Conservation (phyloP, 2,888 invertebrate genomes). For the Diadromus collaris region DNA sequence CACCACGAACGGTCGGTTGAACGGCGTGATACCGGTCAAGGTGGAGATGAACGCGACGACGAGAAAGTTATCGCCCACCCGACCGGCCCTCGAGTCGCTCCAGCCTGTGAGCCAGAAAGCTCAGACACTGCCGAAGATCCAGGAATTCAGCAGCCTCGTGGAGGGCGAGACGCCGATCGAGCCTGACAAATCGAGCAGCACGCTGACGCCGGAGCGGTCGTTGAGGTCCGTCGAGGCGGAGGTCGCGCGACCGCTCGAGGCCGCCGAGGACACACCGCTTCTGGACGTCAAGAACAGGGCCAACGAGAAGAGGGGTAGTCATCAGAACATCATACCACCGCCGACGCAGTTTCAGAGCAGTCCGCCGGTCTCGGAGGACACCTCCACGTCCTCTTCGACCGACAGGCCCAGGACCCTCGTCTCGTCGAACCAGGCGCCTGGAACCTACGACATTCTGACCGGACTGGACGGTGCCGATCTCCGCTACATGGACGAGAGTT, state of each 20-base stretch:
- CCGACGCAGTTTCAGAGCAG: conserved; percentile 88
- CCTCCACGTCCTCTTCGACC: conserved; percentile 77
- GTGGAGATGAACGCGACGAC: conserved; percentile 67
- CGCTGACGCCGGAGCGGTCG: conserved; percentile 78
- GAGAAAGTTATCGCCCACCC: conserved; percentile 76
- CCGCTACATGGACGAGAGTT: conserved; percentile 95
- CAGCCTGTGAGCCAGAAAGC: conserved; percentile 70
- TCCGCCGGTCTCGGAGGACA: conserved; percentile 85
- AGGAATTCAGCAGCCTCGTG: conserved; percentile 83
- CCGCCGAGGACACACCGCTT: conserved; percentile 70
- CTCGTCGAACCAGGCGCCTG: conserved; percentile 80
- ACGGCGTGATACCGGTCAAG: conserved; percentile 73
- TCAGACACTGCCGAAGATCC: conserved; percentile 84
- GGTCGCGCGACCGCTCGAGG: conserved; percentile 51
- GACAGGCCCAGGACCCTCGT: conserved; percentile 71
- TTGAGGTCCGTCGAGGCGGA: conserved; percentile 67
- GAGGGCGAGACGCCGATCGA: conserved; percentile 83
- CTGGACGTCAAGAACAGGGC: conserved; percentile 66
- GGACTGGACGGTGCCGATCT: conserved; percentile 93
- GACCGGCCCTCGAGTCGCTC: conserved; percentile 69
- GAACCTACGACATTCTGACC: conserved; percentile 88
- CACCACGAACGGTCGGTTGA: conserved; percentile 72
- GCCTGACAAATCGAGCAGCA: conserved; percentile 75
- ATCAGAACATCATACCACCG: conserved; percentile 87
- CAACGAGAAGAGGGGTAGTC: conserved; percentile 61